Percentiles rank a stretch among this genome's conserved stretches.
Conservation (phyloP, 2,888 invertebrate species). For the Artemia sp. region DNA sequence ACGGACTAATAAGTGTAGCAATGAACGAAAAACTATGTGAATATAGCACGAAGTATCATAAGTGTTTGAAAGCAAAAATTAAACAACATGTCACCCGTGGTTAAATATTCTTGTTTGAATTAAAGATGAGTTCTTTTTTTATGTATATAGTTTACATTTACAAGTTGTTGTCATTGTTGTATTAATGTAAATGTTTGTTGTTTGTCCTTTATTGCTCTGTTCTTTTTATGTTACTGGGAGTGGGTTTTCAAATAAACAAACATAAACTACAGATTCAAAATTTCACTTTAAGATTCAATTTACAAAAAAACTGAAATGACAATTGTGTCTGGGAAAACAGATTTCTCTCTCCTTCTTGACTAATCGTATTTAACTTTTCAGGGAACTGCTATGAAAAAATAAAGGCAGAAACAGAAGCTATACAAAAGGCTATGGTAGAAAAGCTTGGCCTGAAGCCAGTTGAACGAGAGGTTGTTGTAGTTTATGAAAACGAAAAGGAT, state of each 20-base stretch:
- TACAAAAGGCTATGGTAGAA: conserved; percentile 55
- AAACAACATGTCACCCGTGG: too few relatives aligned
- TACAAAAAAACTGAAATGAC: neutral
- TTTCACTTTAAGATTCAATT: conserved; percentile 19
- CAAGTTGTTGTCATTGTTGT: too few relatives aligned
- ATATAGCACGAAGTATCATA: too few relatives aligned
- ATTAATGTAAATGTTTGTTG: too few relatives aligned
- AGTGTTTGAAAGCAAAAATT: too few relatives aligned
- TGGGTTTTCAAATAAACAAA: too few relatives aligned
- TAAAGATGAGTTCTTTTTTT: too few relatives aligned
- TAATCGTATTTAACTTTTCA: conserved; percentile 32
- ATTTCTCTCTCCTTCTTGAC: conserved; percentile 15
- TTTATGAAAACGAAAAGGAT: conserved; percentile 61
- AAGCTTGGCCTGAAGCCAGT: conserved; percentile 52
- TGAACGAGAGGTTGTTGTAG: conserved; percentile 64
- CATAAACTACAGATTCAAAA: neutral
- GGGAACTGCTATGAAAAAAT: conserved; percentile 70
- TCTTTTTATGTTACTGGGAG: neutral
- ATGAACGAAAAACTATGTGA: too few relatives aligned
- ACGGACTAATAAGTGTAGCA: too few relatives aligned
- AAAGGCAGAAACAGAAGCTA: conserved; percentile 57
- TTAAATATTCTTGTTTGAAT: too few relatives aligned
- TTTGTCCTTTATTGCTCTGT: too few relatives aligned
- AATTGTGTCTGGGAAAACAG: neutral
- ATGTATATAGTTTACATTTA: too few relatives aligned